Percentiles rank a stretch among this genome's conserved stretches.
Conservation (phyloP, 2,113 vertebrate genomes). For the Varanus salvator region DNA sequence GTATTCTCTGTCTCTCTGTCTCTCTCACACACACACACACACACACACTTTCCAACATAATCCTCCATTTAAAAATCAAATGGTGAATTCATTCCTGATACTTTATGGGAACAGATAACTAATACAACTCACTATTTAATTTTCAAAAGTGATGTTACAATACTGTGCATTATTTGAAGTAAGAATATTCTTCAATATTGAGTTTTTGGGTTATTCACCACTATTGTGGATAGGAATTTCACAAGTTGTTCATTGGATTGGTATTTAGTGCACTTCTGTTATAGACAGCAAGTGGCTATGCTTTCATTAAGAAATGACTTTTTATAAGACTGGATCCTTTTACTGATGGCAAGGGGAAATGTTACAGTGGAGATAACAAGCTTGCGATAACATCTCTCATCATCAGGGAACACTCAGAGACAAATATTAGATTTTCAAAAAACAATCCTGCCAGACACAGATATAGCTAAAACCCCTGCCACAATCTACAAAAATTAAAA, state of each 20-base stretch:
- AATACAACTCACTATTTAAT: too few species aligned
- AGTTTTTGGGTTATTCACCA: neutral
- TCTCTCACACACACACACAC: too few species aligned
- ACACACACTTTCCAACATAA: neutral
- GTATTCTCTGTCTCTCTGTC: too few species aligned
- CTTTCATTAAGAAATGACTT: neutral
- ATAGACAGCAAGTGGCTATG: neutral
- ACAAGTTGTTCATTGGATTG: neutral
- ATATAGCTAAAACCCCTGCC: neutral
- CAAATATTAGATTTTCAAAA: neutral
- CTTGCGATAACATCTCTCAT: neutral
- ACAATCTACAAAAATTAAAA: conserved; percentile 8
- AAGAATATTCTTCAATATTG: neutral
- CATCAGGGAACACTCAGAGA: neutral
- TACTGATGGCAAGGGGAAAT: conserved; percentile 2
- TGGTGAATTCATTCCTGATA: neutral
- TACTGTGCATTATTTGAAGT: neutral
- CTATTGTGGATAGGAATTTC: neutral
- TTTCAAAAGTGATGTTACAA: neutral
- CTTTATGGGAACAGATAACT: neutral
- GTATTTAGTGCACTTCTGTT: fast-evolving
- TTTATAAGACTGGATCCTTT: neutral
- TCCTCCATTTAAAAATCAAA: neutral
- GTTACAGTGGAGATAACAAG: conserved; percentile 10
- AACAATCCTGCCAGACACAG: neutral